Percentiles rank a stretch among this genome's conserved stretches.
Evolutionary conservation across 2,797 vertebrate genomes (phyloP).

Genomic region (Mormyrus hasselquistii): DNA sequence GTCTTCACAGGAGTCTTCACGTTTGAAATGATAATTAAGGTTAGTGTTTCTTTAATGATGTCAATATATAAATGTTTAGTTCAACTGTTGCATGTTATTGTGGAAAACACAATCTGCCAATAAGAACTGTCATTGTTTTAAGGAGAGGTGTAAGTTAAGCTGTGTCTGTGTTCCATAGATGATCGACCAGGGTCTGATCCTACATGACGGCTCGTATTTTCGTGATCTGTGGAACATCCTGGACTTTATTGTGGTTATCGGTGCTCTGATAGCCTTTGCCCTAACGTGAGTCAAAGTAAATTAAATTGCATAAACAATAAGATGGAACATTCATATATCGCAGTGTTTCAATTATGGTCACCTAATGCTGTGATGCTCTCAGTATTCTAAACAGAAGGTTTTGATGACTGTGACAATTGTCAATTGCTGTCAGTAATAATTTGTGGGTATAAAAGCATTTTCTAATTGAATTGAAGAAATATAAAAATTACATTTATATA

Average conservation of each 20-base stretch:
- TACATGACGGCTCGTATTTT: slow-evolving; percentile 93
- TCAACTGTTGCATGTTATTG: neutral
- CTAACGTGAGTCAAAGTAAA: slow-evolving; percentile 81
- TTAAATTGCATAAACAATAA: neutral
- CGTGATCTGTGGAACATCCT: slow-evolving; percentile 98
- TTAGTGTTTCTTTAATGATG: slow-evolving; percentile 42
- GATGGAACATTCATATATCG: neutral
- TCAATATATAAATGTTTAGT: neutral
- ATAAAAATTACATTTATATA: neutral
- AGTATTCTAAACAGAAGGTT: neutral
- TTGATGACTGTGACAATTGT: neutral
- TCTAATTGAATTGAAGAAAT: neutral
- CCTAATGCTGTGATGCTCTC: neutral
- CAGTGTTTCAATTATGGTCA: neutral
- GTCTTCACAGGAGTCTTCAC: slow-evolving; percentile 98
- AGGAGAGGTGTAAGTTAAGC: neutral
- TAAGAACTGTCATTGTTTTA: neutral
- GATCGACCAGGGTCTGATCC: slow-evolving; percentile 96
- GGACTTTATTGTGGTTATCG: slow-evolving; percentile 97
- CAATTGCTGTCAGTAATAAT: neutral
- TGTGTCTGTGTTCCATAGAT: slow-evolving; percentile 61
- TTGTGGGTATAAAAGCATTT: neutral
- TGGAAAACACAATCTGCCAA: neutral
- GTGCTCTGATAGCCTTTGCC: slow-evolving; percentile 91
- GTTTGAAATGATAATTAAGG: slow-evolving; percentile 99